Base-by-base conservation (phyloP, 1,140 invertebrate genomes). In the Zelostemma sp. region DNA sequence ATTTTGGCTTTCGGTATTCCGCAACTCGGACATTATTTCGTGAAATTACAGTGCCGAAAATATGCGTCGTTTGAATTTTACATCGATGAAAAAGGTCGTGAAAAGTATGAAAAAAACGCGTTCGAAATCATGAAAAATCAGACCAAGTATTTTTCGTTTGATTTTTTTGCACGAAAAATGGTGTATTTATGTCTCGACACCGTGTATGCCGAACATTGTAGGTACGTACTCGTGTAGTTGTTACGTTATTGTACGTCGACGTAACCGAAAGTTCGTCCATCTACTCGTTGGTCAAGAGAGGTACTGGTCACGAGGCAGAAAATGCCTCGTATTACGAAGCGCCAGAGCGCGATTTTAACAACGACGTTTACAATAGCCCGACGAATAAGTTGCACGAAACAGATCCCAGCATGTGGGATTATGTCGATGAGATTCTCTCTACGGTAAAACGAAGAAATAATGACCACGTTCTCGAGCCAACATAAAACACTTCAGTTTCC, bases 301-400 rank as follows among this genome's bases (percentile, higher is more conserved):
- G 55, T 45, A 69, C 60, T 51, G 60, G 28, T 55, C 50, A 69
- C 55, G 56, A 64, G 60, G 59, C 38, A 68, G 66, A 68, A 69
- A 69, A 64, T 56, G 60, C 45, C 46, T 46, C 45, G 46, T 50
- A 64, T 58, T 63, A 63, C 59, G 55, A 59, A 63, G 59, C 59
- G 50, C 48, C 17, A 35, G 28, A 50, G 48, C 28, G 48, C 54
- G 58, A 68, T 58, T 69, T 63, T 59, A 56, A 64, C 60, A 51
- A 46, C 51, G 48, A 60, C 59, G 56, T 64, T 63, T 63, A 64
- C 59, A 64, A 63, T 60, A 35, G 55, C 31, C 19, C 15, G 45
- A 28, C 45, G 45, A 68, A 68, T 51, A 59, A 63, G 55, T 68
- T 51, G 45, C 55, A 64, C 55, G 40, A 60, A 69, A 60, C 51